Conservation (phyloP, 1,140 invertebrate genomes). For the Caenorhabditis brenneri region DNA sequence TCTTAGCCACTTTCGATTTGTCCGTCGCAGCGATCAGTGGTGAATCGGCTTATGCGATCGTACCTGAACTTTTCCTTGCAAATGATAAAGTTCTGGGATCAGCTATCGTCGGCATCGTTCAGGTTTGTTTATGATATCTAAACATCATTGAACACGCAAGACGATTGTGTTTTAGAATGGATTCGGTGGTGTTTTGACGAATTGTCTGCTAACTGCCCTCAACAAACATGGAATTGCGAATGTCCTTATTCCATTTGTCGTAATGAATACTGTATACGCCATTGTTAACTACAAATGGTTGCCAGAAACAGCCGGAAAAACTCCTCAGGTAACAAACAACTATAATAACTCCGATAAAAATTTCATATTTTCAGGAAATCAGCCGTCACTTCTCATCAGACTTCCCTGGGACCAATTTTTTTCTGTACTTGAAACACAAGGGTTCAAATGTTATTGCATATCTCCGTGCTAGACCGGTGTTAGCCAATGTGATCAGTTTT, state of each 20-base stretch:
- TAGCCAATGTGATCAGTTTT: conserved; percentile 8
- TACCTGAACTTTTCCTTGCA: conserved; percentile 51
- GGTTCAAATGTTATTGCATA: background rate
- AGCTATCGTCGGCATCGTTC: conserved; percentile 44
- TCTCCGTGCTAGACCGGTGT: background rate
- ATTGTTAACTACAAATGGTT: conserved; percentile 28
- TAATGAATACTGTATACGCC: conserved; percentile 26
- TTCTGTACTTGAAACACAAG: background rate
- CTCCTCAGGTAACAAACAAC: conserved; percentile 32
- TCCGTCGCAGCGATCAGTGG: conserved; percentile 47
- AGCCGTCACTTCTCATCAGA: conserved; percentile 17
- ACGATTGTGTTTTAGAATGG: background rate
- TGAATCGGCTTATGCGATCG: conserved; percentile 49
- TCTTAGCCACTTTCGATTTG: conserved; percentile 48
- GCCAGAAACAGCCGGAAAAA: conserved; percentile 48
- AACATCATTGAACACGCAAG: background rate
- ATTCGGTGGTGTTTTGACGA: conserved; percentile 44
- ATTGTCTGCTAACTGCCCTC: conserved; percentile 39
- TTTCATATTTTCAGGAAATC: background rate
- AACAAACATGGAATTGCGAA: conserved; percentile 13
- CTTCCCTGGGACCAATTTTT: background rate
- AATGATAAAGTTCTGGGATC: conserved; percentile 51
- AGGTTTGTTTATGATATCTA: conserved; percentile 36
- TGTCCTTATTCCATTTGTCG: conserved; percentile 44
- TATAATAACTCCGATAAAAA: background rate